Percentiles rank a stretch among this genome's conserved stretches.
Evolutionary conservation across 2,113 vertebrate species (phyloP).

Genomic region (Nycticorax nycticorax): DNA sequence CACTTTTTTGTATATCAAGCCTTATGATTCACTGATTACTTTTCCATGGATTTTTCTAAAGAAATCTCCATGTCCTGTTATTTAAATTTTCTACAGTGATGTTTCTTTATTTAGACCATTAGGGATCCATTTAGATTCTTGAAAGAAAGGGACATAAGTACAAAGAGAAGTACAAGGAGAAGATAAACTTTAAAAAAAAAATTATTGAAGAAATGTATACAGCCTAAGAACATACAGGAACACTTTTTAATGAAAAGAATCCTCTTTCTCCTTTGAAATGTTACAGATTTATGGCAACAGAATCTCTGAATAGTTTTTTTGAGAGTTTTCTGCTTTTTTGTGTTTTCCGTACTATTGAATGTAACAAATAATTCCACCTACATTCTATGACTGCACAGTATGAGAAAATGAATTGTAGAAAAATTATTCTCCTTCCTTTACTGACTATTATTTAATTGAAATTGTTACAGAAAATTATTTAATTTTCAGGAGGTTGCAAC

Average conservation of each 20-base stretch:
- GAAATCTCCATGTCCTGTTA: rapidly evolving
- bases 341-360: not conserved
- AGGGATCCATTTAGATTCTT: not conserved
- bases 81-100: not conserved
- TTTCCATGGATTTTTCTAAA: not conserved
- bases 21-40: not conserved
- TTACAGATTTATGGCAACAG: not conserved
- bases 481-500: not conserved
- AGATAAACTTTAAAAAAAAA: not conserved
- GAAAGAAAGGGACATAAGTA: not conserved
- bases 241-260: not conserved
- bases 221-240: not conserved
- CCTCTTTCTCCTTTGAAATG: not conserved
- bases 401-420: not conserved
- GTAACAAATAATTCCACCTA: not conserved
- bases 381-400: not conserved
- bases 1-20: not conserved
- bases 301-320: not conserved
- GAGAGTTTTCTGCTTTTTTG: not conserved
- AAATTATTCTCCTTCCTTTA: not conserved
- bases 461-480: not conserved
- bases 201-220: not conserved
- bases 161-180: not conserved
- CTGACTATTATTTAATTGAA: not conserved
- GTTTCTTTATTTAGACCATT: not conserved